Evolutionary conservation across 1,140 invertebrate species (phyloP).

Genomic region (Phymastichus coffea): DNA sequence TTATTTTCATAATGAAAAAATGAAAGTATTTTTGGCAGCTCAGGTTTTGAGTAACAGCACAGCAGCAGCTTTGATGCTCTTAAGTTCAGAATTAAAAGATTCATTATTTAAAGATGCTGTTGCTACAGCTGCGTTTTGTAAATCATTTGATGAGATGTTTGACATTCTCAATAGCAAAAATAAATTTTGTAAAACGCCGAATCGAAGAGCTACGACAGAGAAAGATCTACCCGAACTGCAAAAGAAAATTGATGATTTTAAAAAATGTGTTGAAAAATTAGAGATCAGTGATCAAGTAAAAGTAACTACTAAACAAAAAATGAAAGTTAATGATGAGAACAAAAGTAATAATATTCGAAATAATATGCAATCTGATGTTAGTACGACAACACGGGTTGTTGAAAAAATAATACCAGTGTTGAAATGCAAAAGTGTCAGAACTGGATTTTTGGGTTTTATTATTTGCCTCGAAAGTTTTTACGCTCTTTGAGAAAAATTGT

Average conservation of each 20-base stretch:
- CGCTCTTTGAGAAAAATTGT: conserved; percentile 31
- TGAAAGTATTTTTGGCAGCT: too few relatives aligned
- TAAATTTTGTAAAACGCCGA: conserved; percentile 7
- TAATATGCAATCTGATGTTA: neutral
- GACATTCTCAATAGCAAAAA: neutral
- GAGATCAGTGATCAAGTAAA: conserved; percentile 13
- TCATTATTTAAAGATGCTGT: neutral
- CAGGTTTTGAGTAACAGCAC: too few relatives aligned
- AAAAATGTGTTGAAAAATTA: conserved; percentile 23
- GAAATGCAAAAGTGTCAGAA: neutral
- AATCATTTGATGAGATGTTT: neutral
- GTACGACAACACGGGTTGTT: neutral
- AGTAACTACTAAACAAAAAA: too few relatives aligned
- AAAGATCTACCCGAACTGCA: too few relatives aligned
- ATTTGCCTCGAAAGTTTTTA: conserved; percentile 32
- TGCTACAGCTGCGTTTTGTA: neutral
- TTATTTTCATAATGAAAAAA: too few relatives aligned
- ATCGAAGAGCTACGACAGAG: neutral
- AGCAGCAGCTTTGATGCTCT: neutral
- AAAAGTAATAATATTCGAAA: conserved; percentile 5
- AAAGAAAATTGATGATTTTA: conserved; percentile 21
- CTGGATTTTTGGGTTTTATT: conserved; percentile 38
- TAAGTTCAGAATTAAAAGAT: neutral
- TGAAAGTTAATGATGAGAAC: too few relatives aligned
- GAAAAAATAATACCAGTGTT: neutral